Evolutionary conservation across 2,797 vertebrate genomes (phyloP).

Genomic region (Hippocampus kuda): DNA sequence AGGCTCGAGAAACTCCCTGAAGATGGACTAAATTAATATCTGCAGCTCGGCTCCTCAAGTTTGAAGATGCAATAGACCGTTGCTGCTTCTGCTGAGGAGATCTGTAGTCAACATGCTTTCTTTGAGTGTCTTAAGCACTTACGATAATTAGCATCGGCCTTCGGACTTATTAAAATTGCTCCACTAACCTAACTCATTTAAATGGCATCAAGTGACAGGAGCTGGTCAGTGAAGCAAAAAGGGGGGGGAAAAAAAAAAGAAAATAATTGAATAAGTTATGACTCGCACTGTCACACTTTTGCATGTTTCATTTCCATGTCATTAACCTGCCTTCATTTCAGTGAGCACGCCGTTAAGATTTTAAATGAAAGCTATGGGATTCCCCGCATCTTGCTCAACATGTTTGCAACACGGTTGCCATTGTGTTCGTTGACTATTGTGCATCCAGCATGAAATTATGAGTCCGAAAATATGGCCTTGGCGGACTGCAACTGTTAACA

Average conservation of each 20-base stretch:
- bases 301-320: constrained; percentile 64
- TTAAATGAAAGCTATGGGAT: constrained; percentile 47
- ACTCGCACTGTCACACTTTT: constrained; percentile 47
- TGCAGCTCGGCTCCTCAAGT: constrained; percentile 34
- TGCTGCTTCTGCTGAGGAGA: constrained; percentile 29
- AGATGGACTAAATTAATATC: constrained; percentile 37
- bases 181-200: constrained; percentile 25
- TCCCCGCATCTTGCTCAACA: constrained; percentile 35
- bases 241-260: constrained; percentile 6
- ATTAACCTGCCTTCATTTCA: constrained; percentile 61
- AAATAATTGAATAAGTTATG: constrained; percentile 48
- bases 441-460: constrained; percentile 15
- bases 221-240: constrained; percentile 23
- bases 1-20: constrained; percentile 31
- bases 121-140: constrained; percentile 46
- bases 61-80: constrained; percentile 29
- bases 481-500: constrained; percentile 7
- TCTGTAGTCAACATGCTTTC: constrained; percentile 36
- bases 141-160: constrained; percentile 40
- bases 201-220: constrained; percentile 35
- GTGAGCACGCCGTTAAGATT: constrained; percentile 43
- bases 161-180: constrained; percentile 36
- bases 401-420: not conserved
- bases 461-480: constrained; percentile 6
- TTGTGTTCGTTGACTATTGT: not conserved